Evolutionary conservation across 2,113 vertebrate genomes (phyloP).

Genomic region (Eulemur macaco): DNA sequence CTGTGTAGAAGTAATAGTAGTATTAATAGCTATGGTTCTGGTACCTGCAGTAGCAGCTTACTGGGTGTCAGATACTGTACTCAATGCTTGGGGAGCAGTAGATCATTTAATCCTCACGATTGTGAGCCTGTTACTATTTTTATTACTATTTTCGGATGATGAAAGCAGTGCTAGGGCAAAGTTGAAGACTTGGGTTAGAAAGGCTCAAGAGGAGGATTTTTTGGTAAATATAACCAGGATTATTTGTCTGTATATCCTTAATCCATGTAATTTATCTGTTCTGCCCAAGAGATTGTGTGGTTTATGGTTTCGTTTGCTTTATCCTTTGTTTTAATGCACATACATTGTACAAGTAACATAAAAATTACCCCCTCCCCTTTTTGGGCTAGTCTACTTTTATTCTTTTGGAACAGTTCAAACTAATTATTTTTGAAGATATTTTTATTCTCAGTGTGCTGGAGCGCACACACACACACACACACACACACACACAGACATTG

Average conservation of each 20-base stretch:
- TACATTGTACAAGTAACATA: neutral
- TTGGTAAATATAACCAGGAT: neutral
- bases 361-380: neutral
- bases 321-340: neutral
- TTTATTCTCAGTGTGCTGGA: neutral
- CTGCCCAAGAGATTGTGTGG: neutral
- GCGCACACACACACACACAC: neutral
- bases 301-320: neutral
- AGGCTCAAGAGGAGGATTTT: neutral
- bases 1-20: neutral
- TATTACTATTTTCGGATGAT: neutral
- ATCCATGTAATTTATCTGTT: neutral
- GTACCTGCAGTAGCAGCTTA: no score
- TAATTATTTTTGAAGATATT: neutral
- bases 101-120: neutral
- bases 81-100: accelerated
- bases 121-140: neutral
- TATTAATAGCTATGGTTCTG: no score
- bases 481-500: neutral
- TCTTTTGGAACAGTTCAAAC: neutral
- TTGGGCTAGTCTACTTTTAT: neutral
- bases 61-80: neutral
- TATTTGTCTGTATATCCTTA: neutral
- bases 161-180: neutral
- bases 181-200: neutral